Evolutionary conservation across 2,113 vertebrate genomes (phyloP), one percentile per base, ranked within the genome.

Genomic region (Sander lucioperca): DNA sequence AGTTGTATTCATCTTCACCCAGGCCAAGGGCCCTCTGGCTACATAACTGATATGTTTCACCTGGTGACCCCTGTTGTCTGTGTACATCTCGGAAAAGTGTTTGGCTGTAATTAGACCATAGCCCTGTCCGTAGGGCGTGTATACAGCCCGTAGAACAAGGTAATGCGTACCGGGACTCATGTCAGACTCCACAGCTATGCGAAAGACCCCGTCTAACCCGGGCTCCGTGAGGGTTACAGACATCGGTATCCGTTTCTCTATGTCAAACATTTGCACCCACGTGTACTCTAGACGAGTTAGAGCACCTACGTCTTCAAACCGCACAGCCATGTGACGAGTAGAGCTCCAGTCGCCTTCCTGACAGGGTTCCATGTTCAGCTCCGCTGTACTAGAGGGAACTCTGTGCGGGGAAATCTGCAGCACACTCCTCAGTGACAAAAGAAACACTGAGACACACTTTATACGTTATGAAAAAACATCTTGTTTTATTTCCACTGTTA

Each of bases 1-100:
- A 2, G 30, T 15, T 16, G n/a, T 27, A 23, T 48, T 11, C 43
- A 66, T 16, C 14, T 27, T 73, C 30, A 45, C 53, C 70, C 70
- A 73, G 3, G 39, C 70, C 36, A 73, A 45, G 21, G 70, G 70
- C 3, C 54, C 36, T 6, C 54, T 58, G 39, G 70, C 70, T 12
- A 73, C n/a, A 18, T 47, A 13, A 2, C 70, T 58, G 13, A 73
- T 2, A 1, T 23, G 15, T 45, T 59, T 58, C 15, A 73, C 70
- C 21, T 47, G 47, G 53, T 73, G 70, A 0, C 70, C 70, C n/a
- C 5, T 73, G 70, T n/a, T 16, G n/a, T 73, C 70, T 0, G 54
- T 73, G 56, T 45, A 45, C 7, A 39, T 73, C 3, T 73, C 16
- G 54, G 70, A 25, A 58, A 73, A 73, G 5, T 73, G 70, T 47